These are phyloP conservation scores for Porites lutea DNA, from an alignment of 64 coral and sea anemone genomes.

Conservation along the genomic window DNA sequence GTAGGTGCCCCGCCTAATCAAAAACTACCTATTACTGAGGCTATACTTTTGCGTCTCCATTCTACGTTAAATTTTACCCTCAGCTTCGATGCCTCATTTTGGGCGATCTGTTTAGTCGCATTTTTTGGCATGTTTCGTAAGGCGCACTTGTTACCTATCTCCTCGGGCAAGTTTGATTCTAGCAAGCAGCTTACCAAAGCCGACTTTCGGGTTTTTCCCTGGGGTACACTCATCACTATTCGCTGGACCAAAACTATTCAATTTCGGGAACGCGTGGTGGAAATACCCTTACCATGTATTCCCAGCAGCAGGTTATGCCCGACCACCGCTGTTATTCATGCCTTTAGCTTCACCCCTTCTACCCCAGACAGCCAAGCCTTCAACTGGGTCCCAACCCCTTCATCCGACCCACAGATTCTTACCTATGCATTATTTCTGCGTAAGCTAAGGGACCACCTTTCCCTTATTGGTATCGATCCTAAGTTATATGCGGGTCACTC, in stretches of 20 bases:
- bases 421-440: not conserved
- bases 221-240: constrained; percentile 28
- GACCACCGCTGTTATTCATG: not conserved
- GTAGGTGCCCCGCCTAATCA: constrained; percentile 37
- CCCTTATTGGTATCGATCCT: not conserved
- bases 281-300: constrained; percentile 22
- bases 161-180: constrained; percentile 17
- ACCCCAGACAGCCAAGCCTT: not conserved
- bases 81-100: constrained; percentile 21
- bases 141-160: constrained; percentile 13
- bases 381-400: not conserved
- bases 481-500: not conserved
- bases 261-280: constrained; percentile 31
- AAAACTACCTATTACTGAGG: constrained; percentile 20
- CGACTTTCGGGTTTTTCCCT: constrained; percentile 12
- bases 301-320: constrained; percentile 39
- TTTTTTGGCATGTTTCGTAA: constrained; percentile 39
- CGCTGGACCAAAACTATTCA: constrained; percentile 43
- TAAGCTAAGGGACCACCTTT: not conserved
- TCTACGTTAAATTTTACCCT: constrained; percentile 19
- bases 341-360: not conserved
- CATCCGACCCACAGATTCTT: not conserved
- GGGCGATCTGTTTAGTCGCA: constrained; percentile 35
- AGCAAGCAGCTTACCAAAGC: constrained; percentile 34
- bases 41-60: not conserved